Conservation (phyloP, 1,140 invertebrate species). For the Panagrolaimus sp. region DNA sequence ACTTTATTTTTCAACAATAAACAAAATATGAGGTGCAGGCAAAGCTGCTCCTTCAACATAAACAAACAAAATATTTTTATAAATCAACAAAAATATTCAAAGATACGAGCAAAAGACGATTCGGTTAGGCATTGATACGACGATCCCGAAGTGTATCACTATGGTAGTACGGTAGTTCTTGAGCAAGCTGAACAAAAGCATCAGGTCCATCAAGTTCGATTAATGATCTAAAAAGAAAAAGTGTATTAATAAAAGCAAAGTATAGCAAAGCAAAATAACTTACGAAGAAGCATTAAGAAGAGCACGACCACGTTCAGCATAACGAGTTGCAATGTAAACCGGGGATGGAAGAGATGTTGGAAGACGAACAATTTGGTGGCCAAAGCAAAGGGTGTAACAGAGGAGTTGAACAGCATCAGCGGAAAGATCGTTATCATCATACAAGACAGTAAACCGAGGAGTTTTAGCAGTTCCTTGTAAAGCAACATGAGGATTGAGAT, state of each 20-base stretch:
- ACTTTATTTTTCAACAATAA: no score
- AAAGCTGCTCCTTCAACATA: no score
- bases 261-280: no score
- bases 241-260: neutral
- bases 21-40: no score
- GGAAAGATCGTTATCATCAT: conserved; percentile 7
- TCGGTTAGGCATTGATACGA: no score
- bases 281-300: neutral
- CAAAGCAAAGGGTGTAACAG: conserved; percentile 22
- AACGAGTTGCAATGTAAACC: conserved; percentile 25
- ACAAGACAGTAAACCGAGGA: conserved; percentile 22
- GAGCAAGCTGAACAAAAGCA: neutral
- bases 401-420: conserved; percentile 13
- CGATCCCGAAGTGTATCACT: neutral
- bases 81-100: no score
- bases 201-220: no score
- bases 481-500: conserved; percentile 21
- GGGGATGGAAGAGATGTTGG: conserved; percentile 23
- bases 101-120: no score
- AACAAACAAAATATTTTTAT: no score
- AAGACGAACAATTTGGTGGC: conserved; percentile 28
- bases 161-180: no score
- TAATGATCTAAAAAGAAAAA: neutral
- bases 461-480: conserved; percentile 29
- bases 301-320: conserved; percentile 27